Percentiles rank a stretch among this genome's conserved stretches.
Evolutionary conservation across 2,113 vertebrate genomes (phyloP).

Genomic region (Corythornis madagascariensis): DNA sequence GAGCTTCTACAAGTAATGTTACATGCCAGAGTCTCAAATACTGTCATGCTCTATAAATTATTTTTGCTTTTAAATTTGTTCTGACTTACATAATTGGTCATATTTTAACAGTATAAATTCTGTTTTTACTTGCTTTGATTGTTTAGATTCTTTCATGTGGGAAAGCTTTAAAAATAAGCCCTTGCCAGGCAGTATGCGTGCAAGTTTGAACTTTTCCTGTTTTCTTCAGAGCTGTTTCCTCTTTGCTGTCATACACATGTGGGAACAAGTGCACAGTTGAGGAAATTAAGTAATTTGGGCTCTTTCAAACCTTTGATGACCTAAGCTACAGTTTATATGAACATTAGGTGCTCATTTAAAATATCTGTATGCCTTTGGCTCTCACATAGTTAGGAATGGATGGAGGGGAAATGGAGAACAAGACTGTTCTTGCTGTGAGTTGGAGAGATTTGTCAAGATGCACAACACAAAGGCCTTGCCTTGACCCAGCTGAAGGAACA

Average conservation of each 20-base stretch:
- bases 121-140: conserved; percentile 27
- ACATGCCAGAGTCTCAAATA: background rate
- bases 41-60: background rate
- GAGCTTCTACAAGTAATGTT: background rate
- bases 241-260: background rate
- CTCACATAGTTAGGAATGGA: background rate
- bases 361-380: background rate
- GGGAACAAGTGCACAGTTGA: background rate
- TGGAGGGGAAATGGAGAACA: background rate
- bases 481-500: background rate
- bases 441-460: background rate
- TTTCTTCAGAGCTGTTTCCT: conserved; percentile 46
- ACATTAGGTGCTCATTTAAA: background rate
- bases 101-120: background rate
- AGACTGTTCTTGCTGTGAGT: background rate
- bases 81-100: background rate
- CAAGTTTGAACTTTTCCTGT: conserved; percentile 46
- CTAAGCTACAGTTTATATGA: background rate
- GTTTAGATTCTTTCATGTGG: conserved; percentile 36
- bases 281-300: conserved; percentile 25
- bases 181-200: background rate
- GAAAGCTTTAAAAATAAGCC: conserved; percentile 13
- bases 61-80: background rate
- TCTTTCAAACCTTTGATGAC: conserved; percentile 29
- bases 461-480: background rate